Conservation (phyloP, 2,113 vertebrate genomes). For the Thalassarche chlororhynchos region DNA sequence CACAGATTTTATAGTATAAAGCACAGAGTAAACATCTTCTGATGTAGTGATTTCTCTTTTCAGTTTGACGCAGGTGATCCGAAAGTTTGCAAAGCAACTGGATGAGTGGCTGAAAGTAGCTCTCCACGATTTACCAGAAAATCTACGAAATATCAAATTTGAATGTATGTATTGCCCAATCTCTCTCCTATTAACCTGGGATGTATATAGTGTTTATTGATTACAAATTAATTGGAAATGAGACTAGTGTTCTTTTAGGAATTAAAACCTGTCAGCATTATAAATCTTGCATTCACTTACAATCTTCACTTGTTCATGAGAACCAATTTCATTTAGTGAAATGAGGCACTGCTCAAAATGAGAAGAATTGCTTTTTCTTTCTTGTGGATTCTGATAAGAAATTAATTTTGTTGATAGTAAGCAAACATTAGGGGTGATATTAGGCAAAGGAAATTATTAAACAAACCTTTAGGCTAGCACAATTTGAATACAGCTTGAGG, state of each 20-base stretch:
- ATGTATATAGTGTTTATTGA: not conserved
- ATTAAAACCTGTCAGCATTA: not conserved
- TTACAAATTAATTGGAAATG: slow-evolving; percentile 3
- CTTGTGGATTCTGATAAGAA: not conserved
- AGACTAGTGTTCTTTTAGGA: slow-evolving; percentile 7
- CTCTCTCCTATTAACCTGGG: not conserved
- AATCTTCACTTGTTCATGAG: not conserved
- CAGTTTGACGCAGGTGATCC: slow-evolving; percentile 97
- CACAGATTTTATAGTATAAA: not conserved
- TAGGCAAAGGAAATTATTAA: slow-evolving; percentile 65
- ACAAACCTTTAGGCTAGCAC: slow-evolving; percentile 54
- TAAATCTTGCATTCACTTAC: not conserved
- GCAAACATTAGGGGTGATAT: slow-evolving; percentile 55
- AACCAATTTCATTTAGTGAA: not conserved
- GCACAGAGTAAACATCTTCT: not conserved
- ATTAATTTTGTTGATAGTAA: slow-evolving; percentile 60
- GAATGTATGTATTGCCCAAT: slow-evolving; percentile 81
- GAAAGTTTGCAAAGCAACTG: slow-evolving; percentile 98
- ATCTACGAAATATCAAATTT: slow-evolving; percentile 97
- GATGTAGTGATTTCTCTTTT: not conserved
- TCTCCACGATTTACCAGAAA: slow-evolving; percentile 96
- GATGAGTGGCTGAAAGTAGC: slow-evolving; percentile 99
- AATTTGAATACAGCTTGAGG: slow-evolving; percentile 72
- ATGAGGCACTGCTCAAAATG: not conserved
- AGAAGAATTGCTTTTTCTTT: not conserved